Evolutionary conservation across 2,888 invertebrate genomes (phyloP), one percentile per base, ranked within the genome.

Genomic region (Pristionchus maxplancki): DNA sequence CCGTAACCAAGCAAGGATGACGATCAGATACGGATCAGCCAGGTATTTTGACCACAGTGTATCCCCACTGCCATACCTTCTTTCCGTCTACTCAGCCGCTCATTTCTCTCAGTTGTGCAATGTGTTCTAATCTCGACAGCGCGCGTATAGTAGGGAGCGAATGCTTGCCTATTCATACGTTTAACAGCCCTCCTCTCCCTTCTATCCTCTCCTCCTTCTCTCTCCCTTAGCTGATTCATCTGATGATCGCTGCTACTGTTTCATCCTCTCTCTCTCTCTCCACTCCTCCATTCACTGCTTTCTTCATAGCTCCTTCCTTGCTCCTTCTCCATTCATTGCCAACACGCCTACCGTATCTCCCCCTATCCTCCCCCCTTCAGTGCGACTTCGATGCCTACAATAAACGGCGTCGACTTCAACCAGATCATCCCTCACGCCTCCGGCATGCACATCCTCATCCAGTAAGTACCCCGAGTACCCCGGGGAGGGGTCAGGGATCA

Each of bases 191-290:
- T 71, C 53, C 34, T 53, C 40, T 31, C 71, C 28, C 31, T 48
- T 50, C 74, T 3, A n/a, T 40, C 71, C 44, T 78, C 78, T 28
- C 34, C n/a, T 78, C 78, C 20, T 20, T 20, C 20, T 34, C 28
- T 71, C 71, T 71, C 78, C 37, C 78, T 78, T 48, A 48, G 78
- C 78, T 78, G 78, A 78, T 78, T 78, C 78, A 78, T 48, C 44
- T 28, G n/a, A 48, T 78, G 44, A 48, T 78, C 44, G 44, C 78
- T 78, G 48, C 78, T 78, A 48, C 44, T 78, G 78, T 74, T 67
- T 17, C 31, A 34, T 67, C 67, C 71, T 37, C 71, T 74, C 37
- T 34, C 44, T 78, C 78, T 15, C 78, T 78, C 78, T 81, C 48
- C 81, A 81, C 37, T 48, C 28, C 15, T 81, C 48, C 48, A 11